These are phyloP conservation scores for cattle (Bos taurus) DNA, from an alignment of 2,113 vertebrate species.

Conservation along the genomic window DNA sequence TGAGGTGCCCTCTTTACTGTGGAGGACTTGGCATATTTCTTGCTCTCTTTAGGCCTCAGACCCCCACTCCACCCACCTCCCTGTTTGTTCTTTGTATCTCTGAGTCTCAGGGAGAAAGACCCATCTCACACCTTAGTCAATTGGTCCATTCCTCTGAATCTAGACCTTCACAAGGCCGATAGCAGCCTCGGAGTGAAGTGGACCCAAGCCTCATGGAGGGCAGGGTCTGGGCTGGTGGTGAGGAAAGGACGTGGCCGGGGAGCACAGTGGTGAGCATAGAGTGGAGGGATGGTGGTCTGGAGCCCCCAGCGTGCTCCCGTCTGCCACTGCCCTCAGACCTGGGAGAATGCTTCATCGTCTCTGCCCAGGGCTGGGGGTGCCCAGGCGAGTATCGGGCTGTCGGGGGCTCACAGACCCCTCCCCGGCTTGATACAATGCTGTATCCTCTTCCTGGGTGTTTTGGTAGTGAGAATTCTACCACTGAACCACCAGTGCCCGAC, in stretches of 20 bases:
- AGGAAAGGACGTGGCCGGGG: not conserved
- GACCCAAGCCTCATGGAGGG: not conserved
- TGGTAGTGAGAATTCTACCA: not conserved
- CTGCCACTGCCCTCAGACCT: not conserved
- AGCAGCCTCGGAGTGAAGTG: not conserved
- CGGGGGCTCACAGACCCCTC: not conserved
- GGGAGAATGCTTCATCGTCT: not conserved
- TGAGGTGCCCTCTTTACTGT: not conserved
- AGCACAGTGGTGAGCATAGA: rapidly evolving
- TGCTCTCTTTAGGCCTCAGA: not conserved
- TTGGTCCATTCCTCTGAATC: not conserved
- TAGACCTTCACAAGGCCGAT: not conserved
- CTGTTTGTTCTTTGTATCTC: not conserved
- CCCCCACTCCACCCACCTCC: rapidly evolving
- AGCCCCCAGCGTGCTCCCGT: rapidly evolving
- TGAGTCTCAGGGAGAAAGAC: not conserved
- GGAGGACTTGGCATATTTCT: not conserved
- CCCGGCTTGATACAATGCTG: not conserved
- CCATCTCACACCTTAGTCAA: not conserved
- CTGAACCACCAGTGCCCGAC: not conserved
- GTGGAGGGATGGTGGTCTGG: not conserved
- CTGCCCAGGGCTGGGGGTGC: not conserved
- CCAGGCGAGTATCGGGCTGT: not conserved
- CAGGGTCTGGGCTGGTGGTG: not conserved
- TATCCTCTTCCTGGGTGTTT: not conserved